Evolutionary conservation across 2,113 vertebrate species (phyloP).

Genomic region (Smithornis capensis): DNA sequence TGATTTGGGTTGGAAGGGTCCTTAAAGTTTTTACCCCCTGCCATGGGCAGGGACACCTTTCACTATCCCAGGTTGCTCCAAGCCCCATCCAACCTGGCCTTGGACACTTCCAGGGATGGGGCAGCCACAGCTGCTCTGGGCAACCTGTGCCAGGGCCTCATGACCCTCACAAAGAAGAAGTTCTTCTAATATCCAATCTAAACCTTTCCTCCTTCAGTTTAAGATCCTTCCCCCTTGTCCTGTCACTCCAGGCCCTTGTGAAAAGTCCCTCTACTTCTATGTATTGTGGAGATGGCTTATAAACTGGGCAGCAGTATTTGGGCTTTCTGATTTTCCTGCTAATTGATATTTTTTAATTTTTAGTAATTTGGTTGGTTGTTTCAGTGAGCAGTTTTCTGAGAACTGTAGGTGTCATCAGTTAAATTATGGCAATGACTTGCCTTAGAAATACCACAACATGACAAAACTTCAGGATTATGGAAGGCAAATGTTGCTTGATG

Average conservation of each 20-base stretch:
- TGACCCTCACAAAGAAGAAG: not conserved
- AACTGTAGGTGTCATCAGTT: not conserved
- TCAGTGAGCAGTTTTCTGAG: not conserved
- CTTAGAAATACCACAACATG: not conserved
- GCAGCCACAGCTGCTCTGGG: not conserved
- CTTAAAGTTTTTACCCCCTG: not conserved
- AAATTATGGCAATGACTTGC: not conserved
- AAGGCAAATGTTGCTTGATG: not conserved
- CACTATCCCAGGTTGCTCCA: fast-evolving
- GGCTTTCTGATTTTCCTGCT: not conserved
- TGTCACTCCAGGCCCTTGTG: not conserved
- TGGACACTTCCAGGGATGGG: not conserved
- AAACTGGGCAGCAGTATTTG: not conserved
- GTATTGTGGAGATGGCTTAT: not conserved
- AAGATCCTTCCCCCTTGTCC: not conserved
- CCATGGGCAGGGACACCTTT: not conserved
- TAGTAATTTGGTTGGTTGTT: not conserved
- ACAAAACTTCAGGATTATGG: not conserved
- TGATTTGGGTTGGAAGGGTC: not conserved
- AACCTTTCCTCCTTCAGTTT: not conserved
- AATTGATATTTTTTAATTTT: fast-evolving
- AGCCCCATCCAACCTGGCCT: fast-evolving
- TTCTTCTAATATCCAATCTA: not conserved
- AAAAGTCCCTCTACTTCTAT: not conserved
- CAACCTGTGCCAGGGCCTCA: fast-evolving